Evolutionary conservation across 1,140 invertebrate genomes (phyloP).

Genomic region (Hypothenemus hampei): DNA sequence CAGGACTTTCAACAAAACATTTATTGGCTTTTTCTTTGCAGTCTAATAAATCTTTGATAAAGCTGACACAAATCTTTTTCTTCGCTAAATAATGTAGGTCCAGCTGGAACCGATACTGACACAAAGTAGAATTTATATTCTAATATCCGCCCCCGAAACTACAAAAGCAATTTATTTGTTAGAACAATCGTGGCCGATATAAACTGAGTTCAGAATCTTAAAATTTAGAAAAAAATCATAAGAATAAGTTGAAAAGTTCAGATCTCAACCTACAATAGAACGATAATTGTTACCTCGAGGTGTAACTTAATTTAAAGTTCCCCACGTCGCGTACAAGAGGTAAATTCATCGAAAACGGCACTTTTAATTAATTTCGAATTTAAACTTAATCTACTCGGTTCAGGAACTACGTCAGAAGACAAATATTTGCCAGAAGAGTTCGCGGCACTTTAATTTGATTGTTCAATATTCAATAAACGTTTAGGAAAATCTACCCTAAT

Average conservation of each 20-base stretch:
- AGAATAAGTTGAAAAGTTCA: background rate
- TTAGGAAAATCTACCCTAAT: no score
- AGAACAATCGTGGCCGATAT: conserved; percentile 3
- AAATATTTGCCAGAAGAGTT: conserved; percentile 8
- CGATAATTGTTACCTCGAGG: background rate
- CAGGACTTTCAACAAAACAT: no score
- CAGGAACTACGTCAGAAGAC: background rate
- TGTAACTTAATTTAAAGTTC: conserved; percentile 3
- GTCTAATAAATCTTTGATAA: conserved; percentile 14
- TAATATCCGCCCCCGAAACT: conserved; percentile 23
- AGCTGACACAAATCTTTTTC: conserved; percentile 20
- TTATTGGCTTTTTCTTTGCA: conserved; percentile 1
- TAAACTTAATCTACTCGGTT: background rate
- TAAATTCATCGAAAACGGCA: background rate
- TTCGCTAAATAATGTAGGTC: conserved; percentile 19
- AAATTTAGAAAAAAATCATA: background rate
- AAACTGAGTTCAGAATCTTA: background rate
- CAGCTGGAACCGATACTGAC: conserved; percentile 18
- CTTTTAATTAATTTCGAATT: conserved; percentile 6
- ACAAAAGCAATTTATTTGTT: conserved; percentile 20
- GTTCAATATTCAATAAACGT: no score
- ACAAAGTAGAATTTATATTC: conserved; percentile 29
- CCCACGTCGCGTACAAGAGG: background rate
- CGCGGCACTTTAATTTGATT: no score
- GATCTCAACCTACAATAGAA: background rate